phyloP scores from a whole-genome alignment of 2,888 invertebrate species.

The Dromius quadrimaculatus region DNA sequence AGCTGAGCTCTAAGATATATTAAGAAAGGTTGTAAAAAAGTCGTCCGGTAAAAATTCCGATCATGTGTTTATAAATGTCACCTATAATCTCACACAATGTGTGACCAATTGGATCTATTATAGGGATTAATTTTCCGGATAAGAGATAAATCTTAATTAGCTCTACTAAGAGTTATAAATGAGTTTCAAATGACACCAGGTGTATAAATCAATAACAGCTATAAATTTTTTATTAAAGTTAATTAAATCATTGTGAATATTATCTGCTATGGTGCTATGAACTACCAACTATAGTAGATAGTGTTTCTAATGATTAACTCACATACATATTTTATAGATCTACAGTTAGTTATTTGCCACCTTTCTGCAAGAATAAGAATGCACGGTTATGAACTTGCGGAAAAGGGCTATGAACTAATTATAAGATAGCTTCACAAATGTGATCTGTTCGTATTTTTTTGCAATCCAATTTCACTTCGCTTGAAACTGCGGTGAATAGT shows the following conservation, averaged over 20 bases:
- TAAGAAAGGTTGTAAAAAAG: constrained; percentile 10
- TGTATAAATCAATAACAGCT: constrained; percentile 46
- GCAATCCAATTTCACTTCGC: too few species aligned
- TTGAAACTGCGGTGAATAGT: too few species aligned
- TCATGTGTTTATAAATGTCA: constrained; percentile 42
- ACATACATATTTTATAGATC: too few species aligned
- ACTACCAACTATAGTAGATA: too few species aligned
- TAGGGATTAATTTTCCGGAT: constrained; percentile 34
- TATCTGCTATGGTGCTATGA: too few species aligned
- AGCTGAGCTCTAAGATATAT: background rate
- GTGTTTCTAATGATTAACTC: too few species aligned
- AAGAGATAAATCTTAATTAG: constrained; percentile 48
- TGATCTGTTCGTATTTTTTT: too few species aligned
- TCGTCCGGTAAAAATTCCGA: constrained; percentile 27
- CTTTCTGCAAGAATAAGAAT: too few species aligned
- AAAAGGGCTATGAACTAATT: too few species aligned
- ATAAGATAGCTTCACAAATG: too few species aligned
- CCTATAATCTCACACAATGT: constrained; percentile 31
- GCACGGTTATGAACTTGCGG: too few species aligned
- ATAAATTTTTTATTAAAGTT: constrained; percentile 31
- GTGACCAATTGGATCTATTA: constrained; percentile 48
- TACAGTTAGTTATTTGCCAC: too few species aligned
- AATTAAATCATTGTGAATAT: constrained; percentile 46
- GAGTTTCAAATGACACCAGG: constrained; percentile 43
- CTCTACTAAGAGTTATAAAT: constrained; percentile 46